Evolutionary conservation across 2,797 vertebrate genomes (phyloP).

Genomic region (Lycodopsis pacificus): DNA sequence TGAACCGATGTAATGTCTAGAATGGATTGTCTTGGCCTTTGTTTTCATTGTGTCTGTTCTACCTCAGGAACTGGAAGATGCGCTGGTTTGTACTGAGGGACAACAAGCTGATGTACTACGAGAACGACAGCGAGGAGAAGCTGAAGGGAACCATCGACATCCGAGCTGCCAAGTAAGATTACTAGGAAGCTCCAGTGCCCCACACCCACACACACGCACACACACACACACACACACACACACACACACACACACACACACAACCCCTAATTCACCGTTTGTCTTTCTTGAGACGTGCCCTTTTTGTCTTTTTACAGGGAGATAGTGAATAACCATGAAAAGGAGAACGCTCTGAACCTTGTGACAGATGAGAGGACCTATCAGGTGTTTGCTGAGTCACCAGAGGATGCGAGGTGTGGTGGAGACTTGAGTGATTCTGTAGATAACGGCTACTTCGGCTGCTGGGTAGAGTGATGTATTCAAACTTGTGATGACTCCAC

Average conservation of each 20-base stretch:
- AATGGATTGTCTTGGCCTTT: not conserved
- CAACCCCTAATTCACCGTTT: not conserved
- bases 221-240: not conserved
- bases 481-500: not conserved
- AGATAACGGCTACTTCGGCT: not conserved
- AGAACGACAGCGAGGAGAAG: slow-evolving; percentile 94
- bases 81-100: slow-evolving; percentile 95
- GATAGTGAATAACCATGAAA: slow-evolving; percentile 94
- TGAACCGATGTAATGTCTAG: not conserved
- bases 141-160: slow-evolving; percentile 94
- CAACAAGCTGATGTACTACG: slow-evolving; percentile 93
- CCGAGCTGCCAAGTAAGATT: slow-evolving; percentile 89
- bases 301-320: slow-evolving; percentile 80
- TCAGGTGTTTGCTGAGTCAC: slow-evolving; percentile 94
- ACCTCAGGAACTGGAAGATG: slow-evolving; percentile 92
- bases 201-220: not conserved
- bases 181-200: not conserved
- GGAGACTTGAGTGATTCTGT: not conserved
- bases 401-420: slow-evolving; percentile 92
- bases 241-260: not conserved
- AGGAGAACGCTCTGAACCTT: slow-evolving; percentile 94
- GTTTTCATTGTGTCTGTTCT: slow-evolving; percentile 44
- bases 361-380: slow-evolving; percentile 93
- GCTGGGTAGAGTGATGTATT: not conserved
- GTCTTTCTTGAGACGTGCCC: not conserved